Percentiles rank a stretch among this genome's conserved stretches.
Evolutionary conservation across 2,888 invertebrate species (phyloP).

Genomic region (Serrognathus titanus): DNA sequence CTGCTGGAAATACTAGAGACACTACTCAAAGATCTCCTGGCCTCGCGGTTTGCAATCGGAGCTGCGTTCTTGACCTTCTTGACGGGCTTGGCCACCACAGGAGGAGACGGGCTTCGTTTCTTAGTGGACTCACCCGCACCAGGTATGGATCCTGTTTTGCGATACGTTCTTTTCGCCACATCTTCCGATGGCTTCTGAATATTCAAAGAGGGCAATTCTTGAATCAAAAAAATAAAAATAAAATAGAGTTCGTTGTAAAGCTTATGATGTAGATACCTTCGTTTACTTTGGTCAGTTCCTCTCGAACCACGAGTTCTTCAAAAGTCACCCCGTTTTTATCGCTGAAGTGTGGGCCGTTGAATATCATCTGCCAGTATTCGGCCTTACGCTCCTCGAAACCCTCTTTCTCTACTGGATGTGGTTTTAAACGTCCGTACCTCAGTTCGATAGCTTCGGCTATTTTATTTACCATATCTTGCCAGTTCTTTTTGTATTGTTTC

Average conservation of each 20-base stretch:
- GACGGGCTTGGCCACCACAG: slow-evolving; percentile 53
- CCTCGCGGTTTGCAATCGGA: slow-evolving; percentile 34
- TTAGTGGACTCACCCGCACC: slow-evolving; percentile 1
- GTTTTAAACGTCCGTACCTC: slow-evolving; percentile 66
- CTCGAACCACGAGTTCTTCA: slow-evolving; percentile 49
- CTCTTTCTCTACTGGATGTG: slow-evolving; percentile 63
- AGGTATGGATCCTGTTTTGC: slow-evolving; percentile 22
- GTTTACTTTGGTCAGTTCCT: slow-evolving; percentile 39
- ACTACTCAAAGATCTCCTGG: slow-evolving; percentile 51
- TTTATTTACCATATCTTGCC: slow-evolving; percentile 52
- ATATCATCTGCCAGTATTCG: slow-evolving; percentile 61
- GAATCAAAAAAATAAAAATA: background rate
- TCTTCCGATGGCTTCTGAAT: slow-evolving; percentile 22
- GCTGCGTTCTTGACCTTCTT: slow-evolving; percentile 25
- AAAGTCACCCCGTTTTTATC: slow-evolving; percentile 59
- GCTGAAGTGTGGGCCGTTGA: slow-evolving; percentile 63
- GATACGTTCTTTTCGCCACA: slow-evolving; percentile 23
- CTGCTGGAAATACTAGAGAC: slow-evolving; percentile 54
- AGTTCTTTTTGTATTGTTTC: slow-evolving; percentile 55
- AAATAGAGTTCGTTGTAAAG: background rate
- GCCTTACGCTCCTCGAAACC: slow-evolving; percentile 66
- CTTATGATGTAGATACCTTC: slow-evolving; percentile 5
- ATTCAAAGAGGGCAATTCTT: background rate
- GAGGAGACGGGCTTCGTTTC: slow-evolving; percentile 55
- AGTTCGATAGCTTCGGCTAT: slow-evolving; percentile 69